Base-by-base conservation (phyloP, 64 coral and sea anemone genomes). In the Pocillopora damicornis region DNA sequence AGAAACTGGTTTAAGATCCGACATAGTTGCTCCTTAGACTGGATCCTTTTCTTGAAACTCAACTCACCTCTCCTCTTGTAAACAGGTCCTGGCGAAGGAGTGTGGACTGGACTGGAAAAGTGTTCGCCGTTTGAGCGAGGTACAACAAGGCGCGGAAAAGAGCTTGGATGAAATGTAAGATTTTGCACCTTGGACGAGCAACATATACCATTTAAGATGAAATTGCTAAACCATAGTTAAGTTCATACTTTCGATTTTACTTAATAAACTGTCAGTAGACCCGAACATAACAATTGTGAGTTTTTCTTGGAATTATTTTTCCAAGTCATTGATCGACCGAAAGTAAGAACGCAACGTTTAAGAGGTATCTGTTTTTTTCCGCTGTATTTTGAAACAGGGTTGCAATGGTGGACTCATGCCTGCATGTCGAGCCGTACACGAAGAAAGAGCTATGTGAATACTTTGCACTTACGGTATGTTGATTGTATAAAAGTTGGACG, bases 91-190 rank as follows among this genome's bases (percentile, higher is more conserved):
- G 59, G 96, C 96, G 0, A 98, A 98, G 78, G 57, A 58, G 16
- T 92, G 90, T n/a, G 76, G 38, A 36, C 87, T 98, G 1, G 90
- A 98, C 45, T 98, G 96, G 96, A 86, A 89, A 59, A 87, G 75
- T 20, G 81, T 98, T 15, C 73, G 88, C 8, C 87, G 90, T 75
- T 88, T 98, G 57, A 76, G 88, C 75, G 92, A 98, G 82, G 96
- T 98, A 16, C 93, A 98, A 62, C 74, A 90, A 72, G 76, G 75
- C 16, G 77, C 84, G 5, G 80, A 90, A 59, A 87, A 94, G 15
- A 78, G 82, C 9, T 84, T 98, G 9, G 93, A 92, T 20, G 79
- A 95, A 59, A 93, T 98, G 96, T 98, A 90, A 98, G 96, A 73
- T 57, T 11, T 15, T 30, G 9, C 34, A 11, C n/a, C 1, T 0